phyloP scores from a whole-genome alignment of 1,140 invertebrate genomes.

The Psix sp. region DNA sequence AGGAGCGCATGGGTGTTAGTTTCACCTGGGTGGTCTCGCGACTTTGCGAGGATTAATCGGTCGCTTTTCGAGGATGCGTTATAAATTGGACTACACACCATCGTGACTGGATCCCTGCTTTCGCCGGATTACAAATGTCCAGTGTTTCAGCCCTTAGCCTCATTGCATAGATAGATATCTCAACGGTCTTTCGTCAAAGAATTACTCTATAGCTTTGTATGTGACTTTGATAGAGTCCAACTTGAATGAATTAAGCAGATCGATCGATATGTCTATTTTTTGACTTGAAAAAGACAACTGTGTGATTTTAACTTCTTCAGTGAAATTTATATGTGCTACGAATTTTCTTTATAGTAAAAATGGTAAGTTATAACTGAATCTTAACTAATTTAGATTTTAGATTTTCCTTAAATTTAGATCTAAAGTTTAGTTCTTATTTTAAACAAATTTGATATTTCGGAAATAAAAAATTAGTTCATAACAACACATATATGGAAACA shows the following conservation, averaged over 20 bases:
- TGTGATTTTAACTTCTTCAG: not conserved
- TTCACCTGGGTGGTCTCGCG: conserved; percentile 74
- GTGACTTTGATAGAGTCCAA: conserved; percentile 72
- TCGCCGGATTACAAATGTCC: conserved; percentile 74
- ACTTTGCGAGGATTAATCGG: conserved; percentile 74
- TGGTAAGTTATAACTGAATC: no score
- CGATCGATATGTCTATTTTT: conserved; percentile 37
- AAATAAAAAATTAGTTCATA: no score
- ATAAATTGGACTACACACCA: conserved; percentile 73
- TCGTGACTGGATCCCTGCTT: conserved; percentile 62
- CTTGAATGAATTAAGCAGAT: conserved; percentile 44
- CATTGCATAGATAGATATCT: conserved; percentile 75
- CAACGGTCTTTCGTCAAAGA: conserved; percentile 63
- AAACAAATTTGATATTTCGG: no score
- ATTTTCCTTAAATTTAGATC: no score
- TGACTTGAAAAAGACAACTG: not conserved
- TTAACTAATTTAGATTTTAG: no score
- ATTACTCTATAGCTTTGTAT: conserved; percentile 65
- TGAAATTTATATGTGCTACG: not conserved
- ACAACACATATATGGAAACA: no score
- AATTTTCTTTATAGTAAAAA: no score
- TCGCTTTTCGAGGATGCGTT: conserved; percentile 68
- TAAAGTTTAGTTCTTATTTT: no score
- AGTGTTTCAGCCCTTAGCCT: conserved; percentile 68
- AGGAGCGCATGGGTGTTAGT: conserved; percentile 72